Evolutionary conservation across 2,113 vertebrate species (phyloP).

Genomic region (Aphyosemion australe): DNA sequence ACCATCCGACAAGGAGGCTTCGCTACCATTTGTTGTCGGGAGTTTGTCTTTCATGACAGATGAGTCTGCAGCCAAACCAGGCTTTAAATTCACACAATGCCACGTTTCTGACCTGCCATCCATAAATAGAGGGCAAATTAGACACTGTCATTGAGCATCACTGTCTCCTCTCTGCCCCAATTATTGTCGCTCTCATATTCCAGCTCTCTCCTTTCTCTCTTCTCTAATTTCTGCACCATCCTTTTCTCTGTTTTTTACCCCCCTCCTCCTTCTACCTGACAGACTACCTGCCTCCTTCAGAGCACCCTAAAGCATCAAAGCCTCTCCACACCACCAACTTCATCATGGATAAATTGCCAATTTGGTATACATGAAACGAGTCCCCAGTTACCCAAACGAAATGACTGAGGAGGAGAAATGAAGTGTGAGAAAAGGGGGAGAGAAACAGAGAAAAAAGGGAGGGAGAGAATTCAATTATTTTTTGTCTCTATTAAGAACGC

Average conservation of each 20-base stretch:
- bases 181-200: slow-evolving; percentile 37
- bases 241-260: neutral
- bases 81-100: slow-evolving; percentile 62
- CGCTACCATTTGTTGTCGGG: slow-evolving; percentile 61
- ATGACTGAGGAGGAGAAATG: slow-evolving; percentile 43
- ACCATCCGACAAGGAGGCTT: slow-evolving; percentile 57
- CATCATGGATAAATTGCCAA: slow-evolving; percentile 78
- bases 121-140: slow-evolving; percentile 68
- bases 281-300: slow-evolving; percentile 55
- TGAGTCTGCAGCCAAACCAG: slow-evolving; percentile 66
- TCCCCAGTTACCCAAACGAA: slow-evolving; percentile 66
- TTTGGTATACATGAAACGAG: slow-evolving; percentile 76
- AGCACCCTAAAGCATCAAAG: slow-evolving; percentile 71
- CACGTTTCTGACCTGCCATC: slow-evolving; percentile 55
- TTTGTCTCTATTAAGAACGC: slow-evolving; percentile 76
- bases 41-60: slow-evolving; percentile 60
- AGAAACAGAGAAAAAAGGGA: slow-evolving; percentile 28
- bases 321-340: slow-evolving; percentile 74
- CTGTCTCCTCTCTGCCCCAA: slow-evolving; percentile 47
- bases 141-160: slow-evolving; percentile 65
- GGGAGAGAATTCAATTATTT: slow-evolving; percentile 75
- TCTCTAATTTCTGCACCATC: slow-evolving; percentile 30
- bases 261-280: slow-evolving; percentile 48
- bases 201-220: slow-evolving; percentile 13
- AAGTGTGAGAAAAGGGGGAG: slow-evolving; percentile 32